Percentiles rank a stretch among this genome's conserved stretches.
phyloP scores from a whole-genome alignment of 2,888 invertebrate species.

The Thelaira solivaga region DNA sequence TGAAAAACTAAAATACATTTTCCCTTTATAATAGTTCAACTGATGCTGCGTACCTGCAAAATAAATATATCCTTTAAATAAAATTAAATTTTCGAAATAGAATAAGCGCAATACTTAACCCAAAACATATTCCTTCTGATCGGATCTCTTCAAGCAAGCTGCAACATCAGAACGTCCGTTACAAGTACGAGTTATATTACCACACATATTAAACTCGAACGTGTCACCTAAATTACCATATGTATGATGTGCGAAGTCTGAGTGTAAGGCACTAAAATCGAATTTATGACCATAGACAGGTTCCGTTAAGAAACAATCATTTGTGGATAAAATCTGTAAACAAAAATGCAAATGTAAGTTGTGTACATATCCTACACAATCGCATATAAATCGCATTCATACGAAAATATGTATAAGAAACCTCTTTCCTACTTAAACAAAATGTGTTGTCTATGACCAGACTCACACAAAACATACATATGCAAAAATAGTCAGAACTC shows the following conservation, averaged over 20 bases:
- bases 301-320: conserved; percentile 71
- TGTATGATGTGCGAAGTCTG: conserved; percentile 72
- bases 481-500: too few species aligned
- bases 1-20: conserved; percentile 72
- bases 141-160: conserved; percentile 72
- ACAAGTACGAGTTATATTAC: conserved; percentile 71
- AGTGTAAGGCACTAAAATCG: conserved; percentile 70
- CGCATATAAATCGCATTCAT: too few species aligned
- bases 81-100: neutral
- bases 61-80: neutral
- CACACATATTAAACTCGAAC: conserved; percentile 75
- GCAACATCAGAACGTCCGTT: conserved; percentile 69
- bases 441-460: too few species aligned
- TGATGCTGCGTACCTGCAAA: conserved; percentile 71
- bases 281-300: conserved; percentile 75
- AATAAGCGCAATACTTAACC: conserved; percentile 66
- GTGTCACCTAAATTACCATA: conserved; percentile 66
- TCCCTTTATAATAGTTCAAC: conserved; percentile 71
- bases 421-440: too few species aligned
- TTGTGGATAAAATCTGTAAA: conserved; percentile 67
- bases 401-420: too few species aligned
- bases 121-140: conserved; percentile 70
- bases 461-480: too few species aligned
- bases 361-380: too few species aligned
- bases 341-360: neutral